phyloP scores from a whole-genome alignment of 2,797 vertebrate genomes.

The Lateolabrax maculatus region DNA sequence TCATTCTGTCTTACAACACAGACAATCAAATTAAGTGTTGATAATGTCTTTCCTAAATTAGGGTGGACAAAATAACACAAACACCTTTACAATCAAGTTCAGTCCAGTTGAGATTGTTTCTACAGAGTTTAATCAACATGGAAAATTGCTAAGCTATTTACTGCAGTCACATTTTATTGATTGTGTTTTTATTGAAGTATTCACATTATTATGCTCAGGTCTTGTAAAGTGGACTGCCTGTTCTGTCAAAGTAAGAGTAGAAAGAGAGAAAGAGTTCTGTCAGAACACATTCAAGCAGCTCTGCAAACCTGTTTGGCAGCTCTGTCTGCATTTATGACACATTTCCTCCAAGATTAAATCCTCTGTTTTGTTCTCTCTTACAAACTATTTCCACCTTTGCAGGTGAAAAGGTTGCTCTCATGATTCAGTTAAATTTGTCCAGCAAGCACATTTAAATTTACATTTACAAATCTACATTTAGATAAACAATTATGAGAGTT shows the following conservation, averaged over 20 bases:
- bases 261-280: no score
- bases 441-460: neutral
- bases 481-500: neutral
- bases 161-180: neutral
- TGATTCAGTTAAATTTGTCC: neutral
- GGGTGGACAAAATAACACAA: no score
- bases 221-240: neutral
- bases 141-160: neutral
- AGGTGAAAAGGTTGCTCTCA: conserved; percentile 14
- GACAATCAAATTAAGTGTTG: no score
- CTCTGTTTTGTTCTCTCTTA: conserved; percentile 9
- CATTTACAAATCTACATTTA: neutral
- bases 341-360: conserved; percentile 36
- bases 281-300: conserved; percentile 16
- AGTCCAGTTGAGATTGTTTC: neutral
- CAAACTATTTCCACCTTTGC: neutral
- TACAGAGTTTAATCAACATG: neutral
- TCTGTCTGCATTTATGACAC: conserved; percentile 2
- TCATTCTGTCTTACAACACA: neutral
- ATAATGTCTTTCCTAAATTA: no score
- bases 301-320: conserved; percentile 33
- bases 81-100: neutral
- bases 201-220: neutral
- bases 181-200: conserved; percentile 13
- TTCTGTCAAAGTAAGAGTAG: conserved; percentile 20